These are phyloP conservation scores for Pseudomyrmex gracilis DNA, from an alignment of 1,140 invertebrate genomes.

Conservation along the genomic window DNA sequence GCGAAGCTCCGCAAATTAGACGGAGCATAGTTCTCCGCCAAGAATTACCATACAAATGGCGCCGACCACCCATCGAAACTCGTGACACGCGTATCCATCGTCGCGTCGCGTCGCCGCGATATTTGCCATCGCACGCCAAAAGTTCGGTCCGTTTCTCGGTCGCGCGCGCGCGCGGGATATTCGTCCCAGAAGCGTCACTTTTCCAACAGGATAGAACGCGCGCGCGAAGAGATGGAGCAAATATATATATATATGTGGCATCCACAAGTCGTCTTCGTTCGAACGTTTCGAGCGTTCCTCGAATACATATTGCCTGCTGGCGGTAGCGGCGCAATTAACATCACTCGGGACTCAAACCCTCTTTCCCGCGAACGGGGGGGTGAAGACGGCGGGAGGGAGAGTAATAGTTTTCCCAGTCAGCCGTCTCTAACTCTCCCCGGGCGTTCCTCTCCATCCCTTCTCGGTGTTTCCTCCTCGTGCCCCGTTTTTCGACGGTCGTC, in stretches of 20 bases:
- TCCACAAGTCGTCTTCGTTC: constrained; percentile 65
- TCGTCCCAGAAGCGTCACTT: constrained; percentile 54
- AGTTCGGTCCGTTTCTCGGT: constrained; percentile 24
- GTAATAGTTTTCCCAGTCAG: constrained; percentile 73
- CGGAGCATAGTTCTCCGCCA: constrained; percentile 34
- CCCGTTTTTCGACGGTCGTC: constrained; percentile 49
- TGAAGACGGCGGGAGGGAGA: constrained; percentile 64
- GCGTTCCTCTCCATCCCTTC: not conserved
- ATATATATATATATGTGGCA: constrained; percentile 30
- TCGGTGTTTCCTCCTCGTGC: not conserved
- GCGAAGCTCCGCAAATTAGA: constrained; percentile 36
- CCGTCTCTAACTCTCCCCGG: constrained; percentile 28
- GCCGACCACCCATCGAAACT: constrained; percentile 32
- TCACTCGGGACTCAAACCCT: constrained; percentile 73
- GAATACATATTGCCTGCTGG: constrained; percentile 77
- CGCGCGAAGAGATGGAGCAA: not conserved
- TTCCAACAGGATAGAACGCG: constrained; percentile 19
- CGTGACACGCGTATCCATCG: constrained; percentile 26
- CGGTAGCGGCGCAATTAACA: constrained; percentile 78
- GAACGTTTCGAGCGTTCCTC: constrained; percentile 68
- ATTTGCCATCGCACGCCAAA: constrained; percentile 12
- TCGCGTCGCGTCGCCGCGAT: constrained; percentile 21
- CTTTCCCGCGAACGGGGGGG: constrained; percentile 32
- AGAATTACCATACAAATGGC: constrained; percentile 58
- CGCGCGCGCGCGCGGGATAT: constrained; percentile 12